phyloP scores from a whole-genome alignment of 2,888 invertebrate genomes.

The Pseudococcus longispinus region DNA sequence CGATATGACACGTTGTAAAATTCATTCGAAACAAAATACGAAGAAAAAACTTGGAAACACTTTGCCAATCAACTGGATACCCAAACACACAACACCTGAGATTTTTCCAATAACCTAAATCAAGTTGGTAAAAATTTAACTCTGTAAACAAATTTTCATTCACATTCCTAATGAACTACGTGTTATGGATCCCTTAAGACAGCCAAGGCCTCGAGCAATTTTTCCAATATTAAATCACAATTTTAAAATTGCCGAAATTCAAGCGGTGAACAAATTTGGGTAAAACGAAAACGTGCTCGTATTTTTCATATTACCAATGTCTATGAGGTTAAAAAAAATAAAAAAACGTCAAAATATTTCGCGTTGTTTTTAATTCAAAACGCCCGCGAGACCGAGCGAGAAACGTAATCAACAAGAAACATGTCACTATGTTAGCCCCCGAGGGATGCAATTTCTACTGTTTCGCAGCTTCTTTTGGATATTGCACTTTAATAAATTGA shows the following conservation, averaged over 20 bases:
- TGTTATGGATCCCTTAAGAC: not conserved
- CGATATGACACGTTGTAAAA: not conserved
- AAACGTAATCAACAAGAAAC: conserved; percentile 26
- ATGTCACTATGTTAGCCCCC: conserved; percentile 13
- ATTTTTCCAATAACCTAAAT: not conserved
- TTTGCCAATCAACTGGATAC: not conserved
- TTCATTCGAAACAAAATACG: not conserved
- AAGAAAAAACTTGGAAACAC: not conserved
- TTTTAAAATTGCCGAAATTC: not conserved
- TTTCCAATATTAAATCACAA: not conserved
- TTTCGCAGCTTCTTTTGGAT: conserved; percentile 14
- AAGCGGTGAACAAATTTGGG: not conserved
- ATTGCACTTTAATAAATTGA: conserved; percentile 28
- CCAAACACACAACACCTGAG: not conserved
- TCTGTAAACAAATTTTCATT: not conserved
- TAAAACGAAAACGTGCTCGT: conserved; percentile 16
- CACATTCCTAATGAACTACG: not conserved
- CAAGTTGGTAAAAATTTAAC: not conserved
- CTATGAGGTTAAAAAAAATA: not conserved
- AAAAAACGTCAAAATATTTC: not conserved
- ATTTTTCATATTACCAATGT: not conserved
- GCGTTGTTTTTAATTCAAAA: not conserved
- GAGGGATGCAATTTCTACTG: not conserved
- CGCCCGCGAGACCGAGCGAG: not conserved
- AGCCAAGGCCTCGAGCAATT: not conserved